Conservation (phyloP, 2,888 invertebrate genomes). For the Drosophila neotestacea region DNA sequence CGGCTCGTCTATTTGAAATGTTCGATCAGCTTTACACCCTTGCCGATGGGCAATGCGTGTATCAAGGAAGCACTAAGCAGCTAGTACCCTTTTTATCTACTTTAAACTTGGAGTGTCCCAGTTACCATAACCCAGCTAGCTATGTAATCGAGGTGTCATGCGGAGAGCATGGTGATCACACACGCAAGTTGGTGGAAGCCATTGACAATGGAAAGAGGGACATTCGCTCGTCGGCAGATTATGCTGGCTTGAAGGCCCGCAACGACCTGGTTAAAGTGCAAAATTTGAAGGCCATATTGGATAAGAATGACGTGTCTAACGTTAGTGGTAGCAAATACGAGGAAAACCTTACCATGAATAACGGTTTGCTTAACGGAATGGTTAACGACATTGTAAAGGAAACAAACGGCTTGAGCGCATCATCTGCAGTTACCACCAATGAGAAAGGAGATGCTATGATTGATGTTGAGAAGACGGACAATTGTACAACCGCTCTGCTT, state of each 20-base stretch:
- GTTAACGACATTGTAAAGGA: constrained; percentile 88
- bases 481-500: constrained; percentile 89
- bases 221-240: constrained; percentile 90
- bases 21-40: constrained; percentile 97
- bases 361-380: constrained; percentile 86
- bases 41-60: constrained; percentile 97
- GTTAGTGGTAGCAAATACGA: constrained; percentile 82
- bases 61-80: constrained; percentile 94
- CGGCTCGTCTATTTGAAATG: constrained; percentile 98
- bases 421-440: constrained; percentile 71
- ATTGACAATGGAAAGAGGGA: constrained; percentile 94
- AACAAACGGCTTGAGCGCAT: constrained; percentile 45
- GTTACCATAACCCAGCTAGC: constrained; percentile 98
- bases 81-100: constrained; percentile 93
- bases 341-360: constrained; percentile 82
- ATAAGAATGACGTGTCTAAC: constrained; percentile 86
- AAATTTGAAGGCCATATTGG: constrained; percentile 84
- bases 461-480: constrained; percentile 88
- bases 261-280: constrained; percentile 87
- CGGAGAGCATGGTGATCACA: constrained; percentile 97
- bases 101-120: constrained; percentile 94
- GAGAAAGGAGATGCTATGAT: constrained; percentile 84
- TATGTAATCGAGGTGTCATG: constrained; percentile 98
- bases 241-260: constrained; percentile 87
- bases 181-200: constrained; percentile 92